Conservation (phyloP, 2,113 vertebrate species). For the Archilochus colubris region DNA sequence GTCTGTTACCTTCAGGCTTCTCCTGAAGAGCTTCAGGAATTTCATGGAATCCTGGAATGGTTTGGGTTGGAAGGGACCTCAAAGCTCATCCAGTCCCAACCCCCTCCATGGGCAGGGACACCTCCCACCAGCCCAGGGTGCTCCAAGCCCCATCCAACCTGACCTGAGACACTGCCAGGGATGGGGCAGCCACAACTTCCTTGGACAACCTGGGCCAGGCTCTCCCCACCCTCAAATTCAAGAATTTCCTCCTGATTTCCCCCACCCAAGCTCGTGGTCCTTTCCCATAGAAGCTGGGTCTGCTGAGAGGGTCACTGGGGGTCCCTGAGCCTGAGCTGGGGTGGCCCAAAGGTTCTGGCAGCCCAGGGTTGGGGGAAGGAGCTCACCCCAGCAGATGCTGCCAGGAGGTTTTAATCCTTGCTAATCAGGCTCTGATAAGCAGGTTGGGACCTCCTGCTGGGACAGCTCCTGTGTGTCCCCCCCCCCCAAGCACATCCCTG, state of each 20-base stretch:
- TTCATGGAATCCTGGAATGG: no score
- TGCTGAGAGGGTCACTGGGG: background rate
- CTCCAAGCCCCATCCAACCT: no score
- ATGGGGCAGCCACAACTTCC: no score
- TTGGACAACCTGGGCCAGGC: no score
- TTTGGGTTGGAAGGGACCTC: no score
- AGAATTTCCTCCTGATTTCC: background rate
- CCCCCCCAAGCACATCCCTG: rapidly evolving
- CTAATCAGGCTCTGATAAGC: constrained; percentile 35
- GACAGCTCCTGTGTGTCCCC: background rate
- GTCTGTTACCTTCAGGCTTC: no score
- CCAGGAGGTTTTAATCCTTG: background rate
- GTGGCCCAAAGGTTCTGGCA: rapidly evolving
- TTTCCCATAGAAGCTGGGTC: rapidly evolving
- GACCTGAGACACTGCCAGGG: no score
- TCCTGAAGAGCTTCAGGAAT: no score
- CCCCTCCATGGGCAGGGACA: no score
- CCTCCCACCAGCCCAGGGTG: no score
- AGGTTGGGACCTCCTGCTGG: constrained; percentile 13
- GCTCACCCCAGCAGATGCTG: background rate
- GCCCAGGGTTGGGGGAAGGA: rapidly evolving
- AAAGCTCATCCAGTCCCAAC: no score
- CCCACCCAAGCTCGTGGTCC: rapidly evolving
- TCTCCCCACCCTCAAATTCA: no score
- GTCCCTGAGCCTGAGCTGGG: background rate